These are phyloP conservation scores for Synergus laeviventris DNA, from an alignment of 2,888 invertebrate species.

Conservation along the genomic window DNA sequence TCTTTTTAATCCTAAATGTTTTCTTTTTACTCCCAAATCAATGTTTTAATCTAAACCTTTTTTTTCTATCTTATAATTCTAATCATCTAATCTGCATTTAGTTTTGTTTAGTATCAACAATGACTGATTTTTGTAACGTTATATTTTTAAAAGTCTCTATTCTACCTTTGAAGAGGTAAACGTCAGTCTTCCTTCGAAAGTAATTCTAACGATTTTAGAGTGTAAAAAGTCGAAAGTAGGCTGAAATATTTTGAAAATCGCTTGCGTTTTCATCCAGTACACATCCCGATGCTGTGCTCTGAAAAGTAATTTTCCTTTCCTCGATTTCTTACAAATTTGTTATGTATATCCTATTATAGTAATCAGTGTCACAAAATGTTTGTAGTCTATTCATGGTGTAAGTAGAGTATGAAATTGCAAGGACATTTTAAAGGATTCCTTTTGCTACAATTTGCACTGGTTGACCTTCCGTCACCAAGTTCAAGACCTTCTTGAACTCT, in stretches of 20 bases:
- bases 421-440: no score
- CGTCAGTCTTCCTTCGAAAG: slow-evolving; percentile 3
- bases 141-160: slow-evolving; percentile 1
- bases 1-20: slow-evolving; percentile 40
- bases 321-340: slow-evolving; percentile 56
- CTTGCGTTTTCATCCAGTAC: slow-evolving; percentile 68
- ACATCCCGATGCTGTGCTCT: slow-evolving; percentile 67
- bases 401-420: background rate
- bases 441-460: no score
- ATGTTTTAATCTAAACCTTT: slow-evolving; percentile 34
- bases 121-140: slow-evolving; percentile 18
- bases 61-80: background rate
- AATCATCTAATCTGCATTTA: slow-evolving; percentile 8
- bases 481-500: background rate
- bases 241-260: slow-evolving; percentile 32
- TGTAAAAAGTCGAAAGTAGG: background rate
- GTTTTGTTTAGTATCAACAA: slow-evolving; percentile 27
- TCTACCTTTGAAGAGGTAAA: slow-evolving; percentile 15
- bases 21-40: slow-evolving; percentile 42
- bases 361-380: slow-evolving; percentile 52
- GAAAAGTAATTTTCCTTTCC: slow-evolving; percentile 56
- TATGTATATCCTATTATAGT: slow-evolving; percentile 54
- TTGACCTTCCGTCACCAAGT: no score
- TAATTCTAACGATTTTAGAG: background rate
- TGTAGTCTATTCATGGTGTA: background rate